Evolutionary conservation across 2,888 invertebrate genomes (phyloP).

Genomic region (Empis livida): DNA sequence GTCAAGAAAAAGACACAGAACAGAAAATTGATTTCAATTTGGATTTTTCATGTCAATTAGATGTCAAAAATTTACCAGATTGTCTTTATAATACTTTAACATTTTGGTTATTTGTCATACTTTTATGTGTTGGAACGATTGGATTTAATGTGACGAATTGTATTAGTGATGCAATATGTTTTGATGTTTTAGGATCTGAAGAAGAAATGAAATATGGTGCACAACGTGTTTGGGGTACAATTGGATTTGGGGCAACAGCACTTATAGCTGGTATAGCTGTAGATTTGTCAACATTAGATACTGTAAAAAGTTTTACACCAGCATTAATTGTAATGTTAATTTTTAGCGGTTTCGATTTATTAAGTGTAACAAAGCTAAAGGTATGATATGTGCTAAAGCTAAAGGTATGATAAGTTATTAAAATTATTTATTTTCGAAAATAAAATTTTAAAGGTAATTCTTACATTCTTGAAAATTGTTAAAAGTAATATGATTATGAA

Average conservation of each 20-base stretch:
- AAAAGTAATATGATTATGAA: too few relatives aligned
- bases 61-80: constrained; percentile 5
- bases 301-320: constrained; percentile 52
- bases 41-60: background rate
- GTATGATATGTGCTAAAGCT: constrained; percentile 2
- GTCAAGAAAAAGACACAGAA: too few relatives aligned
- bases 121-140: constrained; percentile 62
- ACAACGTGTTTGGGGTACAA: constrained; percentile 72
- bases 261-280: constrained; percentile 56
- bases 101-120: constrained; percentile 61
- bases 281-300: constrained; percentile 46
- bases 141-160: constrained; percentile 76
- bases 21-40: background rate
- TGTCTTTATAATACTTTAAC: constrained; percentile 45
- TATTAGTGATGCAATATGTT: constrained; percentile 81
- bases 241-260: constrained; percentile 65
- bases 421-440: too few relatives aligned
- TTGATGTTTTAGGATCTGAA: constrained; percentile 65
- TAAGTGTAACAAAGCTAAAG: constrained; percentile 42
- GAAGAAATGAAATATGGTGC: constrained; percentile 58
- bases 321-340: constrained; percentile 53
- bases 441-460: too few relatives aligned
- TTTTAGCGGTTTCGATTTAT: constrained; percentile 51
- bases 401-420: too few relatives aligned
- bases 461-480: too few relatives aligned